Conservation (phyloP, 2,113 vertebrate species). For the Lepus europaeus region DNA sequence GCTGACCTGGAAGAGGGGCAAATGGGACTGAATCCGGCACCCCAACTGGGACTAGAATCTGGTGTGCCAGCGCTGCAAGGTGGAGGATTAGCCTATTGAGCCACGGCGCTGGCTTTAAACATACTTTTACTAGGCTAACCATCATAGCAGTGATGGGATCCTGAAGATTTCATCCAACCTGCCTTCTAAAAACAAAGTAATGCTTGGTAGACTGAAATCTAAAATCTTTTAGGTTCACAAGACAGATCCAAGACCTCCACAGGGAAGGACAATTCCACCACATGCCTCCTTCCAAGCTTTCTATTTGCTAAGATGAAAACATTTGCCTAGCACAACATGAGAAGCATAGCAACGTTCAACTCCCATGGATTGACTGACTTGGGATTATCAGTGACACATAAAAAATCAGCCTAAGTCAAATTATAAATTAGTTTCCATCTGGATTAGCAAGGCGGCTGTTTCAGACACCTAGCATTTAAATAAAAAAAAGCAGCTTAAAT, state of each 20-base stretch:
- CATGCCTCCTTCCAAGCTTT: not conserved
- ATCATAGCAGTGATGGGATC: not conserved
- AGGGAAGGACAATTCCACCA: not conserved
- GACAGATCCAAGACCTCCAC: not conserved
- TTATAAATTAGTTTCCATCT: conserved; percentile 63
- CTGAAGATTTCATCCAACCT: not conserved
- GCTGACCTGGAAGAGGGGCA: too few relatives aligned
- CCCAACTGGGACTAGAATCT: too few relatives aligned
- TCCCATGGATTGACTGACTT: not conserved
- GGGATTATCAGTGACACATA: conserved; percentile 7
- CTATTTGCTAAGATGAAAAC: conserved; percentile 36
- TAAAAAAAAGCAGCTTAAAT: conserved; percentile 58
- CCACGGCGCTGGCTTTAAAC: conserved; percentile 13
- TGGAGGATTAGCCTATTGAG: too few relatives aligned
- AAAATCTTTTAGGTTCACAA: not conserved
- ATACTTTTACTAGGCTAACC: not conserved
- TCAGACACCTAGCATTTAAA: conserved; percentile 49
- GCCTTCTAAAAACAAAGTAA: conserved; percentile 17
- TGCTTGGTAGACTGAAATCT: not conserved
- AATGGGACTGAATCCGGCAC: too few relatives aligned
- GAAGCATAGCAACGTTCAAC: not conserved
- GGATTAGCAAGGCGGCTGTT: not conserved
- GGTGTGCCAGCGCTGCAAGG: too few relatives aligned
- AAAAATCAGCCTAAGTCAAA: conserved; percentile 14
- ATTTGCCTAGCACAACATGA: not conserved